These are phyloP conservation scores for Tragelaphus buxtoni DNA, from an alignment of 2,113 vertebrate genomes.

Conservation along the genomic window DNA sequence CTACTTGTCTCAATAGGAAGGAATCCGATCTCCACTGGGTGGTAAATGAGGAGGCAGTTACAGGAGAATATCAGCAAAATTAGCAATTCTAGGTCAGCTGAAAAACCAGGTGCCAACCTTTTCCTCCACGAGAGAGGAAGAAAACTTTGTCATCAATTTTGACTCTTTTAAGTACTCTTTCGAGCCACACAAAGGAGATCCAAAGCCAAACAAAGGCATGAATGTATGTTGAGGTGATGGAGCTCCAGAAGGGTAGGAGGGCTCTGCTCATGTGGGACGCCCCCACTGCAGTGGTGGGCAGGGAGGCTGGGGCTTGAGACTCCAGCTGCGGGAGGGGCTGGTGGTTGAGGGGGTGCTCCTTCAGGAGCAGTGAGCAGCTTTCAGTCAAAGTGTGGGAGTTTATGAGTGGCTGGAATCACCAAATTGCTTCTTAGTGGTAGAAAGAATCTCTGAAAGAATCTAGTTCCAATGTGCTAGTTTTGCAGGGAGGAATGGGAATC, in stretches of 20 bases:
- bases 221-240: not conserved
- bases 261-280: not conserved
- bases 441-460: not conserved
- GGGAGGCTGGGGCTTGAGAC: not conserved
- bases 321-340: not conserved
- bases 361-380: not conserved
- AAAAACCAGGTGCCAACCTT: constrained; percentile 46
- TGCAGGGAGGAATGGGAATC: not conserved
- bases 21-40: constrained; percentile 73
- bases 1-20: constrained; percentile 78
- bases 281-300: not conserved
- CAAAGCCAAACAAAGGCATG: not conserved
- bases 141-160: constrained; percentile 61
- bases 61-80: constrained; percentile 68
- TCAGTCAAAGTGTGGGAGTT: not conserved
- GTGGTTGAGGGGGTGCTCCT: not conserved
- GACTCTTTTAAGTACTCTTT: constrained; percentile 36
- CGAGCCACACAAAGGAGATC: constrained; percentile 16
- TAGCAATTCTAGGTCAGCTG: constrained; percentile 69
- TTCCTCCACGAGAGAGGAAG: not conserved
- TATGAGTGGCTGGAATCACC: not conserved
- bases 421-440: not conserved
- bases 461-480: not conserved
- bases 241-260: not conserved
- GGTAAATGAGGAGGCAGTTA: constrained; percentile 78